Evolutionary conservation across 2,113 vertebrate genomes (phyloP), one percentile per base, ranked within the genome.

Genomic region (Sigmodon hispidus): DNA sequence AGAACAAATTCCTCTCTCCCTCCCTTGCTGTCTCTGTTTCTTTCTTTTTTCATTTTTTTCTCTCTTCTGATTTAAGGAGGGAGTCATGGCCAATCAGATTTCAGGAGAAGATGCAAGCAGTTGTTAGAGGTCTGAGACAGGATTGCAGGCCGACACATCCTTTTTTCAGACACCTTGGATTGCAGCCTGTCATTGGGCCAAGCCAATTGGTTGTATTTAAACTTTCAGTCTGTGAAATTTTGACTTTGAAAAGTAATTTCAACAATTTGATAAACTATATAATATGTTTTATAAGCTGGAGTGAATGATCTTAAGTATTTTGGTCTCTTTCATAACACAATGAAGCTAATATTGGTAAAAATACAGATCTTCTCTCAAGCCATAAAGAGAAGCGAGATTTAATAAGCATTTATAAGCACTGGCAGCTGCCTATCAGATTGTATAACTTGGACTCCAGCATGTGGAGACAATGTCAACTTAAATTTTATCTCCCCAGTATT

Each of bases 361-460:
- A 98, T 98, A 98, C 98, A 98, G 98, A 98, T 98, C 98, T 98
- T 98, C 97, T 97, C 98, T 98, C 98, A 97, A 83, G 91, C 98
- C 97, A 97, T 98, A 98, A 98, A 98, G 97, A 98, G 97, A 98
- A 97, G 96, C 95, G 98, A 98, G 98, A 99, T 98, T 98, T 98
- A 98, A 99, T 99, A 99, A 99, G 98, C 98, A 98, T 98, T 99
- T 98, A 99, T 99, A 98, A 98, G 98, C 94, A 97, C 98, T 98
- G 99, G 98, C 99, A 99, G 98, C 98, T 99, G 98, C 97, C 98
- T 98, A 98, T 99, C 98, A 98, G 98, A 98, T 98, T 98, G 98
- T 97, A 98, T 98, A 98, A 98, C 96, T 97, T 97, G 93, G 98
- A 96, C 97, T 98, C 97, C 70, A 96, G 98, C 97, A 89, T 87